Base-by-base conservation (phyloP, 2,888 invertebrate species). In the Salpingus planirostris region DNA sequence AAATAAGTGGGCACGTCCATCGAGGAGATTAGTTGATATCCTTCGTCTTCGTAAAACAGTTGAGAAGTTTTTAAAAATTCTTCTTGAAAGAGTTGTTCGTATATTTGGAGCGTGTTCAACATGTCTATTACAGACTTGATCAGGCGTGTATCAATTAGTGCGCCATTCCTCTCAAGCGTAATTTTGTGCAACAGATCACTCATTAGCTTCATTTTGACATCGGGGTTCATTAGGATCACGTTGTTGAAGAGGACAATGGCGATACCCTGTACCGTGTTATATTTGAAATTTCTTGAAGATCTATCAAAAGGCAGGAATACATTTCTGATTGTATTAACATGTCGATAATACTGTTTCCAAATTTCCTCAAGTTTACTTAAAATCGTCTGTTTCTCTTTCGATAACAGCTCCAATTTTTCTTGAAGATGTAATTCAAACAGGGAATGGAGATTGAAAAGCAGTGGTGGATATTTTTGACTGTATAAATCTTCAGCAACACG, bases 321-420 rank as follows among this genome's bases (percentile, higher is more conserved):
- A 66, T 95, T 95, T 43, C 95, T 76, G 43, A 97, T 92, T 84
- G 93, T 90, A 44, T 89, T 88, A 86, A 92, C 90, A 66, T 96
- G 95, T 30, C 85, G 76, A 64, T 93, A 93, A 63, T 91, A 95
- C 0, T 85, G 80, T 44, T 83, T 77, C 96, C 96, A 97, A 64
- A 90, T 86, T 42, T 80, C 78, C 49, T 93, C 88, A 70, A 96
- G 81, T 45, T 81, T 76, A 56, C 85, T 84, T 35, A 97, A 72
- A 62, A 93, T 79, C 57, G 91, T 89, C 74, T 87, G 82, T 36
- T 82, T 82, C 52, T 87, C 85, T 1, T 78, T 78, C 29, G 87
- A 70, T 60, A 92, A 87, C 58, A 86, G 81, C 49, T 87, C 79
- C 24, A 93, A 80, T 55, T 86, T 86, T 2, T 81, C 79, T 58